Evolutionary conservation across 2,113 vertebrate genomes (phyloP).

Genomic region (Erythrolamprus reginae): DNA sequence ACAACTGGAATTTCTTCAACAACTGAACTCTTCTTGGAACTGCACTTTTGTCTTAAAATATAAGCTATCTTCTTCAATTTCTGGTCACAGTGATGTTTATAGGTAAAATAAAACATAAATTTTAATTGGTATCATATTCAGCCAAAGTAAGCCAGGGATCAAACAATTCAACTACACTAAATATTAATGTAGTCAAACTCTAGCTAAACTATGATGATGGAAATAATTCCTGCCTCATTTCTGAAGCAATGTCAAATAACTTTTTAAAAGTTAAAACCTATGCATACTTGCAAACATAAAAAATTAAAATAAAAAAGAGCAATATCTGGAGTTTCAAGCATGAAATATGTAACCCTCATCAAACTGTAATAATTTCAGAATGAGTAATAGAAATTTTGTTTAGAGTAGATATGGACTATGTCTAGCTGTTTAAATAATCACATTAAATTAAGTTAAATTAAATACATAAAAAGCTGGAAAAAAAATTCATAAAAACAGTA

Average conservation of each 20-base stretch:
- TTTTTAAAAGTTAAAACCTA: too few relatives aligned
- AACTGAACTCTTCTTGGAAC: neutral
- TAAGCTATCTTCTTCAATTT: neutral
- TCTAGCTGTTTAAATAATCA: conserved; percentile 34
- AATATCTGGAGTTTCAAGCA: conserved; percentile 32
- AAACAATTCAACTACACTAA: neutral
- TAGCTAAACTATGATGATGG: neutral
- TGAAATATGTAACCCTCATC: conserved; percentile 38
- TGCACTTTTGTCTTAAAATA: neutral
- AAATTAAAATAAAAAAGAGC: neutral
- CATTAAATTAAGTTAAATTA: conserved; percentile 1
- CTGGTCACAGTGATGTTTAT: neutral
- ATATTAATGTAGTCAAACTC: neutral
- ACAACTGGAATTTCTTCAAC: neutral
- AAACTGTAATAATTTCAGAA: conserved; percentile 41
- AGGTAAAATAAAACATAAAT: neutral
- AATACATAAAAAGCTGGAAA: conserved; percentile 16
- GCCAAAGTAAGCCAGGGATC: neutral
- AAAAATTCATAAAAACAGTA: conserved; percentile 1
- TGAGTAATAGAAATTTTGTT: conserved; percentile 39
- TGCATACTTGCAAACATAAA: neutral
- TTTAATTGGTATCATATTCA: neutral
- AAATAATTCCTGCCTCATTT: too few relatives aligned
- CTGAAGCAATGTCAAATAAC: too few relatives aligned
- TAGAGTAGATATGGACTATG: conserved; percentile 17